Evolutionary conservation across 2,113 vertebrate species (phyloP).

Genomic region (Dicerorhinus sumatrensis): DNA sequence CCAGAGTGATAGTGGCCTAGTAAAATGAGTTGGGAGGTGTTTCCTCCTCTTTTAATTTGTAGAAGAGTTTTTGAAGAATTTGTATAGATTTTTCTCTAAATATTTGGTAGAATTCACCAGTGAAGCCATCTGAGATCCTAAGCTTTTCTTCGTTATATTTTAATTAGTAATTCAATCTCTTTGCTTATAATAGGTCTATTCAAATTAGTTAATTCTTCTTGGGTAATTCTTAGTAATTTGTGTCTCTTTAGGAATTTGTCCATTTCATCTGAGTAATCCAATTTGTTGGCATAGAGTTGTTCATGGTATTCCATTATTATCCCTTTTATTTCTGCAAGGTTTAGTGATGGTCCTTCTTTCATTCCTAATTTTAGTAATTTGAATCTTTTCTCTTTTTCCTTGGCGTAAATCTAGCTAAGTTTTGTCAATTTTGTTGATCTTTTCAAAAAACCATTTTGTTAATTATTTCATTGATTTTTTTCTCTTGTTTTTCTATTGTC

Average conservation of each 20-base stretch:
- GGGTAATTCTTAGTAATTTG: background rate
- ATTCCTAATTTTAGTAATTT: background rate
- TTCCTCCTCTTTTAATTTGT: background rate
- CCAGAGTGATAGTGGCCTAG: background rate
- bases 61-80: background rate
- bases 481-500: background rate
- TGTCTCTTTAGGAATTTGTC: background rate
- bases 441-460: background rate
- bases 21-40: background rate
- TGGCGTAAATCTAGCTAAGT: background rate
- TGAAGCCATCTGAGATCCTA: background rate
- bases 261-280: background rate
- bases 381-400: background rate
- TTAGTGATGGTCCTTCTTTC: background rate
- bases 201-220: background rate
- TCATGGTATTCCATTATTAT: background rate
- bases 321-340: background rate
- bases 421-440: background rate
- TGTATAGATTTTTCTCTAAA: background rate
- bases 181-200: background rate
- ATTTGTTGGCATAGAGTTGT: background rate
- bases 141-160: background rate
- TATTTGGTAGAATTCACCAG: background rate
- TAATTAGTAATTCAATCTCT: background rate
- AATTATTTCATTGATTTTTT: background rate